A percentile compares a stretch with the other conserved stretches of the same genome.
Conservation (phyloP, 2,797 vertebrate genomes). For the Sebastes minor region DNA sequence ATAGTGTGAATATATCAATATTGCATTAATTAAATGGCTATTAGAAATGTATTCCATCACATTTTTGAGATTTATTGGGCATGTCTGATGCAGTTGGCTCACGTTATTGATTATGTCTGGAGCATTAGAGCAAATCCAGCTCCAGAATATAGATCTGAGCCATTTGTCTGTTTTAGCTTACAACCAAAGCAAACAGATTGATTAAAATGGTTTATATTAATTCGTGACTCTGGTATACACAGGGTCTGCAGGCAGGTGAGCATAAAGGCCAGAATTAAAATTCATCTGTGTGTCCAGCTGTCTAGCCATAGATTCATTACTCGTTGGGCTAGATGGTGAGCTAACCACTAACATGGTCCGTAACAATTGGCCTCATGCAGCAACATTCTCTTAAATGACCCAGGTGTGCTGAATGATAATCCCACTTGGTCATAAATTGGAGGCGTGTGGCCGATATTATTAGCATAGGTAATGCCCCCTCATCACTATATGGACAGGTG, state of each 20-base stretch:
- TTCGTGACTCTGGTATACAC: not conserved
- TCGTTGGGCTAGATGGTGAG: not conserved
- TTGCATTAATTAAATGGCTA: slow-evolving; percentile 10
- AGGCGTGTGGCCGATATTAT: too few species aligned
- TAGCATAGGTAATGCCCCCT: too few species aligned
- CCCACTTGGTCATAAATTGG: too few species aligned
- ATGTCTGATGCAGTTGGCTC: slow-evolving; percentile 13
- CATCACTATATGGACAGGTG: too few species aligned
- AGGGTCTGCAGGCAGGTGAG: not conserved
- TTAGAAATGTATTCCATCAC: slow-evolving; percentile 36
- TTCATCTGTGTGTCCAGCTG: not conserved
- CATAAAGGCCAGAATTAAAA: not conserved
- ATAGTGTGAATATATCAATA: slow-evolving; percentile 16
- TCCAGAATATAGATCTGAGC: slow-evolving; percentile 4
- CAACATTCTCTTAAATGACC: too few species aligned
- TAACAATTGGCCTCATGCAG: too few species aligned
- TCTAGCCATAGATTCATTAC: not conserved
- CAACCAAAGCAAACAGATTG: slow-evolving; percentile 7
- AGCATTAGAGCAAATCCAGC: not conserved
- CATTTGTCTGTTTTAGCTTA: slow-evolving; percentile 7
- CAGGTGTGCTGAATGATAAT: too few species aligned
- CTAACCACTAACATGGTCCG: not conserved
- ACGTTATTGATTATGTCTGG: slow-evolving; percentile 43
- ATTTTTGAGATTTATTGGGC: slow-evolving; percentile 14
- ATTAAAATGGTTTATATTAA: not conserved